These are phyloP conservation scores for Scomber scombrus DNA, from an alignment of 2,113 vertebrate species.

Conservation along the genomic window DNA sequence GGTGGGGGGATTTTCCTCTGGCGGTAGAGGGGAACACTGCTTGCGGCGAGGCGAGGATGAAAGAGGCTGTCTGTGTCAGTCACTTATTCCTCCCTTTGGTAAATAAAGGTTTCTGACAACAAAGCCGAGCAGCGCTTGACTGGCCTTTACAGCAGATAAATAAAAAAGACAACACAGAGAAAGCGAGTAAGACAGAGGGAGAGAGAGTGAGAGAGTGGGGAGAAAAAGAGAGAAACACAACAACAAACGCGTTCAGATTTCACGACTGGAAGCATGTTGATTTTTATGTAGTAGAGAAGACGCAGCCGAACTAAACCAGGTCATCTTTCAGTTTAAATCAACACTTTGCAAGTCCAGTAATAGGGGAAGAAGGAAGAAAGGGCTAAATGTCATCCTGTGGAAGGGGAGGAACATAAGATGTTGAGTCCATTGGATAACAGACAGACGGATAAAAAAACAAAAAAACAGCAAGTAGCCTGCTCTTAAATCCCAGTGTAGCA, in stretches of 20 bases:
- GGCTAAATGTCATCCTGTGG: constrained; percentile 57
- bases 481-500: constrained; percentile 32
- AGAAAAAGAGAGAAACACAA: constrained; percentile 59
- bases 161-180: constrained; percentile 82
- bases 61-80: constrained; percentile 87
- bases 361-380: constrained; percentile 68
- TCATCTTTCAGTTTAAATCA: constrained; percentile 83
- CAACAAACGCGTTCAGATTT: constrained; percentile 78
- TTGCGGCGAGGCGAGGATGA: constrained; percentile 85
- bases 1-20: constrained; percentile 69
- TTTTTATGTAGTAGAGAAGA: constrained; percentile 85
- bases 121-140: constrained; percentile 85
- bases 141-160: constrained; percentile 85
- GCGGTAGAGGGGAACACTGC: constrained; percentile 79
- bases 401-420: constrained; percentile 39
- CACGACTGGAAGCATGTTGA: constrained; percentile 82
- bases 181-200: constrained; percentile 61
- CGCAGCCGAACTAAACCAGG: constrained; percentile 75
- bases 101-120: constrained; percentile 90
- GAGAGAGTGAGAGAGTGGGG: constrained; percentile 32
- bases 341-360: constrained; percentile 73
- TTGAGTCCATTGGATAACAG: constrained; percentile 49
- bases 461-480: constrained; percentile 44
- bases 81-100: constrained; percentile 87
- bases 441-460: constrained; percentile 14